Evolutionary conservation across 2,113 vertebrate genomes (phyloP).

Genomic region (Chrysemys picta): DNA sequence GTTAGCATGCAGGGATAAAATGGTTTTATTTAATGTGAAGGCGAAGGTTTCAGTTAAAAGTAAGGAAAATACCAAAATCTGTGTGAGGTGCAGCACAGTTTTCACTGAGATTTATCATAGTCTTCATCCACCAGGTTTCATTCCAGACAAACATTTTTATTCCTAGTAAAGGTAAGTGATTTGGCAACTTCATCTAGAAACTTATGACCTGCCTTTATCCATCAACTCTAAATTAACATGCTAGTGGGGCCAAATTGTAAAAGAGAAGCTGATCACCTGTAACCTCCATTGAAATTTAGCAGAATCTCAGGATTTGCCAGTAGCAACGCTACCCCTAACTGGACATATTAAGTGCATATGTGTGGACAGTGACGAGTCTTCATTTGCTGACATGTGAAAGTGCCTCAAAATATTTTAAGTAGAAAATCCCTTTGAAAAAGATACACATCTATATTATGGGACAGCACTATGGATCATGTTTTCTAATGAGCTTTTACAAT

Average conservation of each 20-base stretch:
- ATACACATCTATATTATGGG: not conserved
- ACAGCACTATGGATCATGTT: not conserved
- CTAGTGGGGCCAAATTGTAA: not conserved
- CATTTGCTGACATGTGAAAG: not conserved
- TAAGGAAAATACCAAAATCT: slow-evolving; percentile 44
- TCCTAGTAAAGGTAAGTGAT: slow-evolving; percentile 52
- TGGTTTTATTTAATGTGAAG: not conserved
- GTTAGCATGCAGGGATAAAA: slow-evolving; percentile 32
- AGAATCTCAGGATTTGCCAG: not conserved
- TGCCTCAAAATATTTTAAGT: not conserved
- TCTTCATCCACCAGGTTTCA: slow-evolving; percentile 66
- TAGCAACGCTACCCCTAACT: not conserved
- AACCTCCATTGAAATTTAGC: not conserved
- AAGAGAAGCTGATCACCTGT: not conserved
- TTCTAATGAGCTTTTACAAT: not conserved
- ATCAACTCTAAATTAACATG: slow-evolving; percentile 31
- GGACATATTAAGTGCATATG: not conserved
- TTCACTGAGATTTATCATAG: slow-evolving; percentile 56
- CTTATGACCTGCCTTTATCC: slow-evolving; percentile 36
- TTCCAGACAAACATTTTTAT: slow-evolving; percentile 71
- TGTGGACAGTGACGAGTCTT: not conserved
- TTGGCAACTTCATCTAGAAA: slow-evolving; percentile 63
- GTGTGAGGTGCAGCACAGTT: not conserved
- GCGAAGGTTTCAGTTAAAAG: slow-evolving; percentile 32
- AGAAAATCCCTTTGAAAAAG: not conserved